phyloP scores from a whole-genome alignment of 53 echinoderm and acorn worm genomes.

The Antedon mediterranea region DNA sequence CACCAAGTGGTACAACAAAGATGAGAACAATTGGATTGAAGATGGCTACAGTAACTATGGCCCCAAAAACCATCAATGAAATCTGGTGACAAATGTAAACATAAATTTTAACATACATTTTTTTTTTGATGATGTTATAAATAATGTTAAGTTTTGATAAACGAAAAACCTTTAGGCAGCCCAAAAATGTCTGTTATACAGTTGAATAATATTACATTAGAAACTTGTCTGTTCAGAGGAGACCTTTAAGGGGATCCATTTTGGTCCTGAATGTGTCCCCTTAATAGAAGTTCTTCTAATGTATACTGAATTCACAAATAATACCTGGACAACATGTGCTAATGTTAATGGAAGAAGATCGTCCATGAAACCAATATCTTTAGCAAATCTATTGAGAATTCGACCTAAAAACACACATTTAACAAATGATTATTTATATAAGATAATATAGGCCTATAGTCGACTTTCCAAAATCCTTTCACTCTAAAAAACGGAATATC shows the following conservation, averaged over 20 bases:
- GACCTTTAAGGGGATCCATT: no score
- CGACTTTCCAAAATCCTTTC: no score
- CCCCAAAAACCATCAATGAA: conserved; percentile 24
- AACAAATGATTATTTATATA: neutral
- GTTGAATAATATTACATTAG: no score
- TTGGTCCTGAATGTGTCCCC: no score
- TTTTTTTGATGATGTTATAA: no score
- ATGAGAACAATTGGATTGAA: conserved; percentile 67
- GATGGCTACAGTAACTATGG: conserved; percentile 45
- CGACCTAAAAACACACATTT: conserved; percentile 32
- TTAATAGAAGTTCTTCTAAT: no score
- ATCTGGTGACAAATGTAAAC: conserved; percentile 22
- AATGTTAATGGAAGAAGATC: conserved; percentile 64
- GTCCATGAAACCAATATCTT: conserved; percentile 88
- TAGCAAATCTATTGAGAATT: conserved; percentile 89
- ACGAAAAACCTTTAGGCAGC: no score
- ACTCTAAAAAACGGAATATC: no score
- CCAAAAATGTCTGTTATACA: no score
- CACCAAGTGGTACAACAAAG: conserved; percentile 37
- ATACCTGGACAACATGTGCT: conserved; percentile 56
- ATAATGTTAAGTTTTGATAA: no score
- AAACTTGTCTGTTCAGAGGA: no score
- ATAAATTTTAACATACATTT: no score
- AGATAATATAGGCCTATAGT: neutral
- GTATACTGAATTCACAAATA: neutral